Base-by-base conservation (phyloP, 2,797 vertebrate species). In the Psittacula echo region DNA sequence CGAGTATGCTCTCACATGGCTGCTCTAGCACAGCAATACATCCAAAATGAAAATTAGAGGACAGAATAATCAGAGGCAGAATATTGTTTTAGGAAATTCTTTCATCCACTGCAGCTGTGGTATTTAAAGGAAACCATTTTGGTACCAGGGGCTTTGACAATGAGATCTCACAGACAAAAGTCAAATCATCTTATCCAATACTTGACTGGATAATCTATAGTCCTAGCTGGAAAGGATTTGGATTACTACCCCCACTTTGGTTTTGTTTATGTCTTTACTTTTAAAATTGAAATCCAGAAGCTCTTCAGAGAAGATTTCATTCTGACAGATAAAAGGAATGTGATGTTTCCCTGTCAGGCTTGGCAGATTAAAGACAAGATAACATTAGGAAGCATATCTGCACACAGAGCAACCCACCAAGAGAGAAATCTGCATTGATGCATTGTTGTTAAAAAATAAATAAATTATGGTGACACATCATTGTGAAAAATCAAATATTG, bases 241-340 rank as follows among this genome's bases (percentile, higher is more conserved):
- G 34, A 90, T 89, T 94, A 78, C 83, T 79, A 94, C 32, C 56
- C 32, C 37, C 42, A 65, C 60, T 89, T 94, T 71, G 65, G 1
- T 85, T 86, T 75, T 82, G 18, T 88, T 94, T 97, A 93, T 91
- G 93, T 94, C 77, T 95, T 95, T 77, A 65, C 65, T 85, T 93
- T 84, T 96, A 89, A 94, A 93, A 82, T 58, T 90, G 86, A 95
- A 94, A 95, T 71, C 84, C 77, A 90, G 65, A 68, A 94, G 61
- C 24, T 72, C 26, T 85, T 82, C 19, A 13, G 91, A 93, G 53
- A 66, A 90, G 18, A 93, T 92, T 96, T 96, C 60, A 88, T 90
- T 93, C 77, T 94, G 83, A 94, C 83, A 92, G 68, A 94, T 90
- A 89, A 95, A 96, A 96, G 71, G 42, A 94, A 80, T 0, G 2